Evolutionary conservation across 1,140 invertebrate species (phyloP).

Genomic region (Eriosoma lanigerum): DNA sequence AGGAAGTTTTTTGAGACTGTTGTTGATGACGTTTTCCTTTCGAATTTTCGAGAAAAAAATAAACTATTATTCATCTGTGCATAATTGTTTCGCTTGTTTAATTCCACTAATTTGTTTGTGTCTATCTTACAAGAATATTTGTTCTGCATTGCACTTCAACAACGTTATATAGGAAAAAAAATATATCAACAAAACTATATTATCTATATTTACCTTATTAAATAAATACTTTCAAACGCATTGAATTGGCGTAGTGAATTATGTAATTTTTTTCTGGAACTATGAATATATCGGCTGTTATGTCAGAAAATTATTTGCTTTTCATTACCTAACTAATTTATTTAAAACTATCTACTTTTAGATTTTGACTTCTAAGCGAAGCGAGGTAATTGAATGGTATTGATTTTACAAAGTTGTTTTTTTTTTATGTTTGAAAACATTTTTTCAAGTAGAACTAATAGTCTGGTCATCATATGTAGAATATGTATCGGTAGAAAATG

Average conservation of each 20-base stretch:
- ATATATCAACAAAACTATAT: background rate
- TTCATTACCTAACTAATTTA: background rate
- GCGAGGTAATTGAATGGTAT: too few species aligned
- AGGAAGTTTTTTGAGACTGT: constrained; percentile 26
- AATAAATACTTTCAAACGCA: background rate
- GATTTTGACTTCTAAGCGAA: too few species aligned
- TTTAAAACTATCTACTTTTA: too few species aligned
- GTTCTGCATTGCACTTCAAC: background rate
- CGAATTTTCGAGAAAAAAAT: background rate
- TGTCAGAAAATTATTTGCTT: background rate
- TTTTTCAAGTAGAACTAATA: too few species aligned
- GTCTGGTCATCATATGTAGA: too few species aligned
- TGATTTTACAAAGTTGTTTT: too few species aligned
- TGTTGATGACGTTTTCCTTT: constrained; percentile 23
- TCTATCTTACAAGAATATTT: background rate
- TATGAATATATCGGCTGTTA: background rate
- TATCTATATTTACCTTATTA: background rate
- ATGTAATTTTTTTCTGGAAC: background rate
- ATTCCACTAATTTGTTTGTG: constrained; percentile 13
- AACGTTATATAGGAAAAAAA: background rate
- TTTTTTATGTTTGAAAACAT: too few species aligned
- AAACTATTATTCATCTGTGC: constrained; percentile 11
- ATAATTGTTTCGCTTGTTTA: constrained; percentile 25
- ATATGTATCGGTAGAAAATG: too few species aligned
- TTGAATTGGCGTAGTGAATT: background rate